Percentiles rank a stretch among this genome's conserved stretches.
These are phyloP conservation scores for Manis javanica DNA, from an alignment of 2,797 vertebrate species.

Conservation along the genomic window DNA sequence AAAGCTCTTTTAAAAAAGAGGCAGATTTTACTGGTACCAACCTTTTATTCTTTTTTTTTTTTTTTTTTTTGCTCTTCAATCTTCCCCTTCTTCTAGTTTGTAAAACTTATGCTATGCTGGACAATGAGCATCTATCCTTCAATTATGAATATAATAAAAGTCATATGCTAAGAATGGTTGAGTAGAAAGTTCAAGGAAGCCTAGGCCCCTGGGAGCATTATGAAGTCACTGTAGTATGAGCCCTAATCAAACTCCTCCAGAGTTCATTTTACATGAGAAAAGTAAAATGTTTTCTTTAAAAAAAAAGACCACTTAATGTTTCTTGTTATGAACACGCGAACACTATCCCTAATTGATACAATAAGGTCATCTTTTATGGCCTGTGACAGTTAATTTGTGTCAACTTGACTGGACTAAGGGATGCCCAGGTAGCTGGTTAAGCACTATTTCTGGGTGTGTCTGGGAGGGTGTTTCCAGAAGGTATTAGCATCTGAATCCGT, in stretches of 20 bases:
- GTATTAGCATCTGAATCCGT: not conserved
- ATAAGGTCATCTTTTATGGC: not conserved
- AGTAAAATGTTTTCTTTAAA: not conserved
- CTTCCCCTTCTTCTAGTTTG: not conserved
- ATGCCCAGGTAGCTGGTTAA: not conserved
- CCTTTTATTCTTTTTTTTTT: too few relatives aligned
- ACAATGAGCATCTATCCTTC: not conserved
- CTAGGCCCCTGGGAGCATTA: not conserved
- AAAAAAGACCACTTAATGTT: not conserved
- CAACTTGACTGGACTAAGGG: not conserved
- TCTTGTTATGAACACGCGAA: not conserved
- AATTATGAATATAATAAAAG: not conserved
- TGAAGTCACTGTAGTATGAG: not conserved
- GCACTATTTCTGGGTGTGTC: not conserved
- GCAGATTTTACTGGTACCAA: not conserved
- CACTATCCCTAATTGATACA: not conserved
- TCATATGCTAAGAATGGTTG: not conserved
- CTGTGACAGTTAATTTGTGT: not conserved
- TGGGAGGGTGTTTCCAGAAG: not conserved
- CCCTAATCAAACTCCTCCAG: not conserved
- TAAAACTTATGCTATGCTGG: not conserved
- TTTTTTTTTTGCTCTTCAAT: not conserved
- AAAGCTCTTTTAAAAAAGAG: not conserved
- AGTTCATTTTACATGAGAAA: not conserved
- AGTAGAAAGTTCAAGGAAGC: not conserved